Base-by-base conservation (phyloP, 2,797 vertebrate species). In the Clarias platycephalus region DNA sequence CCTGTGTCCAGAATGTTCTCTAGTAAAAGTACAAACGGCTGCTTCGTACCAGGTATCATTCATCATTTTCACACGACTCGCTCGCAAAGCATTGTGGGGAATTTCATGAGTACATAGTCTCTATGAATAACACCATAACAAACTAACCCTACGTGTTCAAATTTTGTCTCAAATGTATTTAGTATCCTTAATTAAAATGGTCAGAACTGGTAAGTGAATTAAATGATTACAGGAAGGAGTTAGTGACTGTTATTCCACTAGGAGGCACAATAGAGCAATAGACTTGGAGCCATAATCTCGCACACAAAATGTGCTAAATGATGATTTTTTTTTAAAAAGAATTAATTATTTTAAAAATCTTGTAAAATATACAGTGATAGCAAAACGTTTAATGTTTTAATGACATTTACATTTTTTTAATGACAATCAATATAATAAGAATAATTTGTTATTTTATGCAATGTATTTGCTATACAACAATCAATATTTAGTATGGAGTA, bases 231-330 rank as follows among this genome's bases (percentile, higher is more conserved):
- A 34, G 37, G 58, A 31, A 24, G 0, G 4, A 24, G 13, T 10
- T 26, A 62, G 31, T 78, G 22, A 37, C 55, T 78, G 5, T 62
- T 78, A 44, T n/a, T 78, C 76, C 76, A 62, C 76, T 40, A 78
- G 76, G 76, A 40, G 76, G 76, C 76, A 40, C 40, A 78, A 63
- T 16, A n/a, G 76, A 78, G 76, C 57, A 76, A 57, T 5, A 58
- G 34, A 5, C 55, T 77, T 22, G 5, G 26, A 18, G 49, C 18
- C 49, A 75, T 49, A 4, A 57, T 55, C 24, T 55, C 6, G 12
- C 74, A 34, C 26, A 34, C 10, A 77, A 77, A 77, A 34, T 60
- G 44, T 74, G 44, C 5, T 13, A 53, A 26, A 72, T 49, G 24
- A 15, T 16, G 5, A 49, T 4, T 37, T 24, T 57, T 58, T 28